Evolutionary conservation across 1,140 invertebrate species (phyloP), one percentile per base, ranked within the genome.

Genomic region (Drosophila parabipectinata): DNA sequence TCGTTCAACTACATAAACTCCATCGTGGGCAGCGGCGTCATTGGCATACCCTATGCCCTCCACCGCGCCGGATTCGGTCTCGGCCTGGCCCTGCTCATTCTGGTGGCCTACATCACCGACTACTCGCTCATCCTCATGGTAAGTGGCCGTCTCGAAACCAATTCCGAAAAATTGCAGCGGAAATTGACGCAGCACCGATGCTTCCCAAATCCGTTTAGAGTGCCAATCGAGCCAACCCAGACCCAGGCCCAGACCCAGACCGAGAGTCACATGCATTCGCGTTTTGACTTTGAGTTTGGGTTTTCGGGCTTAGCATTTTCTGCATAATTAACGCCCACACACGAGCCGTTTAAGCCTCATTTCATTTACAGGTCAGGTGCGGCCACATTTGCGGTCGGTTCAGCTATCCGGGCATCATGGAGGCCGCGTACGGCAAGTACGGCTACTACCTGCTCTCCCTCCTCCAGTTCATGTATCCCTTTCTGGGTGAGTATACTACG

Each of bases 1-100:
- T 96, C 95, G 92, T 97, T 97, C 92, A 98, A 98, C 93, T 97
- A 97, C 92, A 97, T 98, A 89, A 98, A 98, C 92, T 97, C 96
- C n/a, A 98, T 98, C 80, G 95, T 98, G 64, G 97, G 97, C 50
- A 97, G 96, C 82, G 97, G 97, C 61, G 96, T 98, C 53, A 97
- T 98, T 88, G 97, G 97, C 96, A 97, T 97, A 90, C 96, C 96
- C 18, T 97, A 96, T 92, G 96, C 97, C 4, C 92, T 98, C 7
- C 94, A 96, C 74, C 94, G 96, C 87, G 95, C 96, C 52, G 97
- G 97, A 24, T 96, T 97, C 80, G 96, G 95, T 3, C 92, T 97
- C 34, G 97, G 97, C 9, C 91, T 97, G 21, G 77, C 95, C 53
- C 92, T 98, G 51, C 92, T 98, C 61, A 90, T 96, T n/a, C 47